Base-by-base conservation (phyloP, 2,888 invertebrate species). In the Hydrotaea cyrtoneurina region DNA sequence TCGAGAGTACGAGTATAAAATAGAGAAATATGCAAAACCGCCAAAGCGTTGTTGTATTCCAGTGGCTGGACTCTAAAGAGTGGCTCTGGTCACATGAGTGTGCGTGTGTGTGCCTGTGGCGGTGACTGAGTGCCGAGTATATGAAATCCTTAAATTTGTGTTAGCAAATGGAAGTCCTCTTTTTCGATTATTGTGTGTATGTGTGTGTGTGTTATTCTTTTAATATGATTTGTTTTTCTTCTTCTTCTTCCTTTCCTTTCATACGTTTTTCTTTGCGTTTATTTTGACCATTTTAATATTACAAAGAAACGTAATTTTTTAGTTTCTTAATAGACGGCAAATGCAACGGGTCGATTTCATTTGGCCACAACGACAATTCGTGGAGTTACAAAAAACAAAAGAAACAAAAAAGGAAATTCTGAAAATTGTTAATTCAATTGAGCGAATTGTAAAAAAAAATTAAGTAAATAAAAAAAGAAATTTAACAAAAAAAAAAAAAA, bases 321-420 rank as follows among this genome's bases (percentile, higher is more conserved):
- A 91, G 91, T 91, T 91, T 91, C 88, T 87, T 88, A 86, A 87
- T 88, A 89, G 88, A 91, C 91, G 89, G 88, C 90, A 86, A 89
- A 86, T 90, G 90, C 89, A 90, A 87, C 91, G 91, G 90, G 89
- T 91, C 91, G 91, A 91, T 90, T 88, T 55, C 55, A 21, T 23
- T 81, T 75, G 50, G 39, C 5, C 17, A 50, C 15, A 59, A 26
- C 59, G 15, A 26, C 13, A 15, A 2, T 15, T 15, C 26, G 26
- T 0, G 21, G 57, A 75, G 43, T 31, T 46, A 53, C n/a, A 59
- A 74, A 53, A 21, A 73, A 39, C 11, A 57, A 78, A 53, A 74
- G 55, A 50, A 11, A 66, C 4, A 74, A 23, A 74, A 74, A 31
- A 7, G 10, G 11, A 31, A n/a, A n/a, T n/a, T n/a, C 17, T 19